Conservation (phyloP, 2,797 vertebrate genomes). For the Diglossa cyanea region DNA sequence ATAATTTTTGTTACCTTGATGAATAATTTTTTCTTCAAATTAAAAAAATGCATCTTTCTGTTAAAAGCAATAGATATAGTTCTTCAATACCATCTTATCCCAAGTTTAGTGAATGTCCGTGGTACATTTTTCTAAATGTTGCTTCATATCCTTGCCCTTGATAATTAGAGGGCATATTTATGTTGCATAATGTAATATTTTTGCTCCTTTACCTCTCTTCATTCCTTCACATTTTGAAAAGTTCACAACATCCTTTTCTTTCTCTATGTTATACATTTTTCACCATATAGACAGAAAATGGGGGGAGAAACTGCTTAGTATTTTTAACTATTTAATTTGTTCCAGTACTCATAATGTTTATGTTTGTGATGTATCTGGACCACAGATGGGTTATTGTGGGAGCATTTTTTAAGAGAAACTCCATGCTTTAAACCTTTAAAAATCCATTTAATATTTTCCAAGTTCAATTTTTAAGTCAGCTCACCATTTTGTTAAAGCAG, state of each 20-base stretch:
- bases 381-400: not conserved
- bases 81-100: not conserved
- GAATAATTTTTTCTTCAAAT: not conserved
- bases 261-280: not conserved
- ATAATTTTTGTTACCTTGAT: not conserved
- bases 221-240: not conserved
- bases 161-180: not conserved
- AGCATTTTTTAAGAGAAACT: slow-evolving; percentile 16
- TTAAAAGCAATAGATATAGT: not conserved
- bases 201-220: not conserved
- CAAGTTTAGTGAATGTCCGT: not conserved
- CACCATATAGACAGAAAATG: not conserved
- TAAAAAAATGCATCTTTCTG: not conserved
- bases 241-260: not conserved
- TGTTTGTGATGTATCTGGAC: not conserved
- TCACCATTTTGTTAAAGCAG: slow-evolving; percentile 49
- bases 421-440: slow-evolving; percentile 55
- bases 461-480: slow-evolving; percentile 64
- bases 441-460: slow-evolving; percentile 61
- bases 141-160: not conserved
- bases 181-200: not conserved
- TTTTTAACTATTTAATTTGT: not conserved
- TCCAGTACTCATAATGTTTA: not conserved
- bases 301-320: not conserved
- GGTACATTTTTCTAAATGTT: not conserved